phyloP scores from a whole-genome alignment of 2,888 invertebrate genomes.

The Flexamia atlantica region DNA sequence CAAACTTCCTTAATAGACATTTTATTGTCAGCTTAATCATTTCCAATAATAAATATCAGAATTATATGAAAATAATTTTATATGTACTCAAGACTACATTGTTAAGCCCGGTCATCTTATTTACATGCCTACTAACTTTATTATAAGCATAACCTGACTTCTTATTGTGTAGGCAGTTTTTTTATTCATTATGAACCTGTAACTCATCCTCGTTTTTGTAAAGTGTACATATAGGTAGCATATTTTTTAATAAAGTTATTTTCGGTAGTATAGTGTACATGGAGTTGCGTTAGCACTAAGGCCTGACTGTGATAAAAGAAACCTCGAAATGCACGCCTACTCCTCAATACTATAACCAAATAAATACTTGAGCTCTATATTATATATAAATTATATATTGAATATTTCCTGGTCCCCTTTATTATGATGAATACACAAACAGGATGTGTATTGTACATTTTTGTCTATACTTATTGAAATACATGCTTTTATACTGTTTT shows the following conservation, averaged over 20 bases:
- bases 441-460: conserved; percentile 53
- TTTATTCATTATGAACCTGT: not conserved
- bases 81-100: not conserved
- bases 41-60: no score
- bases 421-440: conserved; percentile 29
- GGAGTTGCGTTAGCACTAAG: conserved; percentile 18
- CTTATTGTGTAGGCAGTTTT: not conserved
- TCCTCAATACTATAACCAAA: conserved; percentile 45
- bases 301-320: conserved; percentile 53
- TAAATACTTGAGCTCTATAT: conserved; percentile 54
- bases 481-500: conserved; percentile 62
- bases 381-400: conserved; percentile 48
- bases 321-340: conserved; percentile 40
- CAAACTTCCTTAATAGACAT: no score
- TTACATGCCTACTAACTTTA: not conserved
- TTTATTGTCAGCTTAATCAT: no score
- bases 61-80: no score
- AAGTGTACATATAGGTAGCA: conserved; percentile 41
- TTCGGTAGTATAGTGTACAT: conserved; percentile 28
- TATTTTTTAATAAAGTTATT: conserved; percentile 41
- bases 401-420: conserved; percentile 48
- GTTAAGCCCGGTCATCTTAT: not conserved
- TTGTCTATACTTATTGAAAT: conserved; percentile 59
- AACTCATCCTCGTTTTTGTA: conserved; percentile 17
- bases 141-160: conserved; percentile 6